A percentile compares a stretch with the other conserved stretches of the same genome.
Evolutionary conservation across 2,888 invertebrate species (phyloP).

Genomic region (Sipha maydis): DNA sequence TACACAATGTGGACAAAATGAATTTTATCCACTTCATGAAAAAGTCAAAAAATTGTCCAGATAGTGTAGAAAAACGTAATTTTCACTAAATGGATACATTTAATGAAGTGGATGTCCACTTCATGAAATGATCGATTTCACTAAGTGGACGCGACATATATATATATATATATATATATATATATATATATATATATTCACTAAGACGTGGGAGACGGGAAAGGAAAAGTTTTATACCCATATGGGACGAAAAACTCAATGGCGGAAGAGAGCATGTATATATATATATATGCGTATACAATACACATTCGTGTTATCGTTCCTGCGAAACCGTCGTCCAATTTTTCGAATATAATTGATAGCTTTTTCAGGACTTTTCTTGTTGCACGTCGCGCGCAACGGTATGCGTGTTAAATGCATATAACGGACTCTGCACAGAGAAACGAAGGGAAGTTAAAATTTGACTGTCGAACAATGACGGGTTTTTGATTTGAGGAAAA

Average conservation of each 20-base stretch:
- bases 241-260: not conserved
- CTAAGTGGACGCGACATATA: too few species aligned
- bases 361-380: constrained; percentile 33
- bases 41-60: too few species aligned
- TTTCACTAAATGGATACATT: too few species aligned
- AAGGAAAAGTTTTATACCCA: not conserved
- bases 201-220: not conserved
- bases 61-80: too few species aligned
- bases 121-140: too few species aligned
- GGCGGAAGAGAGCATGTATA: not conserved
- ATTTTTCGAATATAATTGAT: constrained; percentile 46
- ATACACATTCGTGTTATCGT: not conserved
- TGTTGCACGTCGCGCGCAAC: not conserved
- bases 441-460: constrained; percentile 10
- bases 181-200: not conserved
- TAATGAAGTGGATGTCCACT: too few species aligned
- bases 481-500: constrained; percentile 12
- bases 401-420: not conserved
- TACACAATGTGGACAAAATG: too few species aligned
- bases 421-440: not conserved
- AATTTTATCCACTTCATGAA: too few species aligned
- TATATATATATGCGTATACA: too few species aligned
- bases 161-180: too few species aligned
- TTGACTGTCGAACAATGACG: constrained; percentile 28
- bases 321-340: constrained; percentile 14